Evolutionary conservation across 2,113 vertebrate species (phyloP), one percentile per base, ranked within the genome.

Genomic region (Actenoides lindsayi): DNA sequence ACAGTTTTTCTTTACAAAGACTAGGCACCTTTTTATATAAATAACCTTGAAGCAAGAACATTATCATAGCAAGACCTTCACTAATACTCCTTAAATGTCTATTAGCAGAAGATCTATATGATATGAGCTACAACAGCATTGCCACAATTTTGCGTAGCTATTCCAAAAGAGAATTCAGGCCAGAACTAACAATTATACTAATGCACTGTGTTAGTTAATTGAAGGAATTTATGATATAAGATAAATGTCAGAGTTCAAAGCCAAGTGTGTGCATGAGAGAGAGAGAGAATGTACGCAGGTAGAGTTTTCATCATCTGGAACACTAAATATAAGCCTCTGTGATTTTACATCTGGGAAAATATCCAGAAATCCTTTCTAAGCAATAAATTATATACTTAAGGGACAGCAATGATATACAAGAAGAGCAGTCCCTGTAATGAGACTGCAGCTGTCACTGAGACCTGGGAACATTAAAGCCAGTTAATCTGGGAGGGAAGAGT

Each of bases 311-410:
- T 90, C 90, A 90, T 63, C 60, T 68, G 46, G 19, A 90, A 63
- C 73, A 75, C 63, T 94, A 74, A 90, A 71, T 86, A 94, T 41
- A 95, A 65, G 65, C 41, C 42, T 92, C 67, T 83, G 39, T 81
- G 65, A 88, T 91, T 96, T 95, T 86, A 91, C 71, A 85, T 69
- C 93, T 91, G 87, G 94, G 87, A 94, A 96, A 93, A 91, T 65
- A 96, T 91, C 95, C 95, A 94, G 78, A 96, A 97, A 89, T 87
- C 74, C 83, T 94, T 87, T 93, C 81, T 93, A 93, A 94, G 81
- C 67, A 89, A 91, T 96, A 91, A 87, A 83, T 92, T 83, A 90
- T 13, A 89, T 59, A 81, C 42, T 74, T 94, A 62, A 85, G 54
- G 48, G 51, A 87, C 80, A 96, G 74, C 46, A 88, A 59, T 89